Evolutionary conservation across 1,140 invertebrate genomes (phyloP).

Genomic region (Brachionus rotundiformis): DNA sequence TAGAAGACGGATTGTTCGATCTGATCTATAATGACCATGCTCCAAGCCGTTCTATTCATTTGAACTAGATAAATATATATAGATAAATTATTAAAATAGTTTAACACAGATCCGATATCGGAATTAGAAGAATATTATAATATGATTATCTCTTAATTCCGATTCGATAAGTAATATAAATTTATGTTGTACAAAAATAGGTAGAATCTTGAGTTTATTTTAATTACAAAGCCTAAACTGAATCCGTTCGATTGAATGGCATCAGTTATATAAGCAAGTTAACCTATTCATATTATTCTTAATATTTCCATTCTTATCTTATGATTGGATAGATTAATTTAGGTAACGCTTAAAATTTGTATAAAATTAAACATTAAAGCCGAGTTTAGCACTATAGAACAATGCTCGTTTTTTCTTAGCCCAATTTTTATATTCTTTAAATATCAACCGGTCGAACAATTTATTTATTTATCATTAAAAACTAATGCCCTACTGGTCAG

Average conservation of each 20-base stretch:
- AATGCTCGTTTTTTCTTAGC: neutral
- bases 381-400: conserved; percentile 4
- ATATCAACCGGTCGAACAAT: conserved; percentile 5
- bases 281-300: conserved; percentile 18
- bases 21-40: conserved; percentile 4
- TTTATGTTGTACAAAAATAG: conserved; percentile 4
- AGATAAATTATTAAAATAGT: conserved; percentile 22
- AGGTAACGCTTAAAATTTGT: conserved; percentile 41
- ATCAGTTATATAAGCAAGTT: conserved; percentile 22
- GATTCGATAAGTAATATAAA: conserved; percentile 22
- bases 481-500: neutral
- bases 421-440: neutral
- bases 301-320: neutral
- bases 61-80: conserved; percentile 21
- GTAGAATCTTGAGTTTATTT: conserved; percentile 2
- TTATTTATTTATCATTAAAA: conserved; percentile 41
- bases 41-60: neutral
- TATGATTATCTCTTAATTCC: neutral
- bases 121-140: neutral
- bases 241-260: conserved; percentile 17
- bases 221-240: conserved; percentile 11
- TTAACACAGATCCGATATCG: neutral
- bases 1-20: conserved; percentile 22
- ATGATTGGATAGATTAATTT: conserved; percentile 12
- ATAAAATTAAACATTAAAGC: conserved; percentile 36